Conservation (phyloP, 64 coral and sea anemone genomes). For the Orbicella faveolata region DNA sequence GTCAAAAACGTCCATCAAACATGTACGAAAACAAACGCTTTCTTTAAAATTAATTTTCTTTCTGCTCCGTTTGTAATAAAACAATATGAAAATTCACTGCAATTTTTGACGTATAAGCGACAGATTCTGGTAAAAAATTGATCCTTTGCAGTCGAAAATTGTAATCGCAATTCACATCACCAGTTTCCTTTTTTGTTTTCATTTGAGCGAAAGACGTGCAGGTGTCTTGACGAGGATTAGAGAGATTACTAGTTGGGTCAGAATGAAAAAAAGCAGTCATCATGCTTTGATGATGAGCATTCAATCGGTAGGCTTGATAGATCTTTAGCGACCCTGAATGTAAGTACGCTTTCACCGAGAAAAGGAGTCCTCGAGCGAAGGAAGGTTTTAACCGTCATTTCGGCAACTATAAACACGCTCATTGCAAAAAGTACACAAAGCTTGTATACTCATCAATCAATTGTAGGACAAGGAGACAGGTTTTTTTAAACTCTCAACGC, state of each 20-base stretch:
- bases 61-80: neutral
- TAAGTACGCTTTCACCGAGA: neutral
- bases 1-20: conserved; percentile 42
- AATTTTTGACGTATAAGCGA: neutral
- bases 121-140: neutral
- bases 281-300: neutral
- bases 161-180: neutral
- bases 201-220: neutral
- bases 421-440: conserved; percentile 5
- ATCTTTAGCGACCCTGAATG: neutral
- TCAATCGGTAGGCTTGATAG: neutral
- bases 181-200: neutral
- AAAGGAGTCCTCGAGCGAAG: neutral
- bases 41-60: neutral
- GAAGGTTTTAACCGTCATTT: conserved; percentile 5
- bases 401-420: neutral
- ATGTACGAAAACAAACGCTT: conserved; percentile 5
- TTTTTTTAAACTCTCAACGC: neutral
- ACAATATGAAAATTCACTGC: neutral
- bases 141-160: neutral
- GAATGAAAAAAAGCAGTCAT: neutral
- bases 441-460: conserved; percentile 26
- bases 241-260: neutral
- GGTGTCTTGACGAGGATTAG: neutral
- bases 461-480: conserved; percentile 20